Evolutionary conservation across 2,797 vertebrate genomes (phyloP).

Genomic region (Echeneis naucrates): DNA sequence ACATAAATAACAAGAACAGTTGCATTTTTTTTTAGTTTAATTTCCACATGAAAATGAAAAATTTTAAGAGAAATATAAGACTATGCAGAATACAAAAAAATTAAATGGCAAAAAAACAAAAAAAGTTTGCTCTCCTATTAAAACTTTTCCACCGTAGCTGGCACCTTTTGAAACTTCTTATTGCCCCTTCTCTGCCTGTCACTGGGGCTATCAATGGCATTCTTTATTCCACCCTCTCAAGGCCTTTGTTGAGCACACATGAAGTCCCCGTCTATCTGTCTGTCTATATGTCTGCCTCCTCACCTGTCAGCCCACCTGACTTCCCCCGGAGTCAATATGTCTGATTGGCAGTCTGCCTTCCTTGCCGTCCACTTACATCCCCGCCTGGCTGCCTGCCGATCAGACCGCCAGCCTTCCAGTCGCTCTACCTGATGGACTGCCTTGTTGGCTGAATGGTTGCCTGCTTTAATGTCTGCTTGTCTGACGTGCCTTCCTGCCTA

Average conservation of each 20-base stretch:
- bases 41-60: background rate
- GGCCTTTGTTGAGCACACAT: slow-evolving; percentile 47
- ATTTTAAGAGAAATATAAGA: background rate
- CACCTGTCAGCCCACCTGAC: slow-evolving; percentile 55
- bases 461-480: slow-evolving; percentile 46
- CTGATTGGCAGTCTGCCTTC: slow-evolving; percentile 51
- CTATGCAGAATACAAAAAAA: slow-evolving; percentile 1
- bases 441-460: slow-evolving; percentile 38
- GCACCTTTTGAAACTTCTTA: slow-evolving; percentile 49
- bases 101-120: background rate
- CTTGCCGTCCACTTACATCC: slow-evolving; percentile 62
- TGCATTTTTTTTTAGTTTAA: background rate
- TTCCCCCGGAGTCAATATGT: slow-evolving; percentile 43
- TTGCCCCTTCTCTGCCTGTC: slow-evolving; percentile 36
- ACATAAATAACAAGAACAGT: background rate
- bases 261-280: slow-evolving; percentile 41
- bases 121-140: slow-evolving; percentile 4
- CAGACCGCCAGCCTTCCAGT: slow-evolving; percentile 54
- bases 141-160: slow-evolving; percentile 10
- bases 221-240: slow-evolving; percentile 38
- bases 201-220: slow-evolving; percentile 48
- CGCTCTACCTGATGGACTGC: slow-evolving; percentile 52
- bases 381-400: slow-evolving; percentile 51
- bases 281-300: slow-evolving; percentile 48
- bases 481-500: slow-evolving; percentile 18